Evolutionary conservation across 2,113 vertebrate genomes (phyloP).

Genomic region (Vireo altiloquus): DNA sequence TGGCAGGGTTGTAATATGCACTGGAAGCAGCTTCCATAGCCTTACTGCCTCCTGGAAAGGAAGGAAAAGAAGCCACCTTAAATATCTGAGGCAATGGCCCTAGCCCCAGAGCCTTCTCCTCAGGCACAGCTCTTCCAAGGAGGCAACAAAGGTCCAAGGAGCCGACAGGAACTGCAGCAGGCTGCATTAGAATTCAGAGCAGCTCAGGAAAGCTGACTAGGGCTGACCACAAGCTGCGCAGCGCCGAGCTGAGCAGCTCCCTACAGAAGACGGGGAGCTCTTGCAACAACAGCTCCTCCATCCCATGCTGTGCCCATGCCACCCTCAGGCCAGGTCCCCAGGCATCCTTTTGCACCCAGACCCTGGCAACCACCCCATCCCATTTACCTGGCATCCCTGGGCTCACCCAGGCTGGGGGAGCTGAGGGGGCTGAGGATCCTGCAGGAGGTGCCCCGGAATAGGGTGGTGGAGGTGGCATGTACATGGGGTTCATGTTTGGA

Average conservation of each 20-base stretch:
- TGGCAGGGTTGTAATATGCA: constrained; percentile 87
- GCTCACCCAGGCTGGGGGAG: neutral
- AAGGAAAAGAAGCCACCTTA: neutral
- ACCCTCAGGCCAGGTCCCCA: neutral
- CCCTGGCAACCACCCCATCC: neutral
- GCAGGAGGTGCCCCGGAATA: constrained; percentile 73
- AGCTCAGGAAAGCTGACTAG: neutral
- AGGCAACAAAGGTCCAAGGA: neutral
- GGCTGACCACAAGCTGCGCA: neutral
- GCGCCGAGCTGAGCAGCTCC: neutral
- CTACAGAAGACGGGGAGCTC: neutral
- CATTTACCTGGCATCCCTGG: constrained; percentile 65
- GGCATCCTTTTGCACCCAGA: neutral
- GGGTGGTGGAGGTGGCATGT: constrained; percentile 83
- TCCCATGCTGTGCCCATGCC: fast-evolving
- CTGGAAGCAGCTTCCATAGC: constrained; percentile 84
- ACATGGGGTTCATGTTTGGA: constrained; percentile 61
- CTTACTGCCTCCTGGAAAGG: constrained; percentile 74
- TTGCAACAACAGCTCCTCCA: neutral
- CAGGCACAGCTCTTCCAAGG: neutral
- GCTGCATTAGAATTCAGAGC: neutral
- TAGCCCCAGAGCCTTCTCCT: neutral
- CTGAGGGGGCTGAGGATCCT: constrained; percentile 31
- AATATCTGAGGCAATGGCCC: neutral
- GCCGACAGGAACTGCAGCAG: neutral